Conservation (phyloP, 2,888 invertebrate species). For the Allacma fusca region DNA sequence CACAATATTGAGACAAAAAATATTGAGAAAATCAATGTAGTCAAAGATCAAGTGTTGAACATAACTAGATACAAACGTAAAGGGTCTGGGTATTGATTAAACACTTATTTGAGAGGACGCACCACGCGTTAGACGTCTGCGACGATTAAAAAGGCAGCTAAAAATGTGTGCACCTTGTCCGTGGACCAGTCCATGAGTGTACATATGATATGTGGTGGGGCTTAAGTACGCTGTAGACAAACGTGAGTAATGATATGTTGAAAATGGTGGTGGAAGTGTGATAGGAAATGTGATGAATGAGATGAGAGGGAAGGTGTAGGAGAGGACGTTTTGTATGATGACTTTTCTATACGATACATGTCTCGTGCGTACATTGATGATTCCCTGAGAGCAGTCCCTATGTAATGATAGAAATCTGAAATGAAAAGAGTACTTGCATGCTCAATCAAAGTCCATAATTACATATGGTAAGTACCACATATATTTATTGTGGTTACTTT, state of each 20-base stretch:
- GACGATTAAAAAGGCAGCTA: slow-evolving; percentile 34
- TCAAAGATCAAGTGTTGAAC: no score
- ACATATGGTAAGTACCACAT: no score
- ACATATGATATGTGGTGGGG: neutral
- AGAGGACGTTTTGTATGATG: neutral
- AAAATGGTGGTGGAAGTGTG: slow-evolving; percentile 18
- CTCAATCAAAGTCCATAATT: no score
- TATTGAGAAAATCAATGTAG: no score
- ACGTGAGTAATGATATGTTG: slow-evolving; percentile 40
- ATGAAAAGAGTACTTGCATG: neutral
- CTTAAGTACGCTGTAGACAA: neutral
- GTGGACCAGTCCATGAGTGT: neutral
- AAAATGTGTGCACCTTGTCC: slow-evolving; percentile 6
- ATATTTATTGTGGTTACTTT: no score
- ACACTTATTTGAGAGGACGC: neutral
- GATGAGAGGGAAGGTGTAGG: slow-evolving; percentile 7
- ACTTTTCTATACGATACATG: neutral
- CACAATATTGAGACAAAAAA: no score
- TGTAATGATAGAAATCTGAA: neutral
- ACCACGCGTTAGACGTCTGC: slow-evolving; percentile 26
- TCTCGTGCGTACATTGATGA: neutral
- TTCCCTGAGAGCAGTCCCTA: neutral
- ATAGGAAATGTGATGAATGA: slow-evolving; percentile 35
- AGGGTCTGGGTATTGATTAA: no score
- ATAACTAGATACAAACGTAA: no score